These are phyloP conservation scores for Patella vulgata DNA, from an alignment of 1,140 invertebrate genomes.

Conservation along the genomic window DNA sequence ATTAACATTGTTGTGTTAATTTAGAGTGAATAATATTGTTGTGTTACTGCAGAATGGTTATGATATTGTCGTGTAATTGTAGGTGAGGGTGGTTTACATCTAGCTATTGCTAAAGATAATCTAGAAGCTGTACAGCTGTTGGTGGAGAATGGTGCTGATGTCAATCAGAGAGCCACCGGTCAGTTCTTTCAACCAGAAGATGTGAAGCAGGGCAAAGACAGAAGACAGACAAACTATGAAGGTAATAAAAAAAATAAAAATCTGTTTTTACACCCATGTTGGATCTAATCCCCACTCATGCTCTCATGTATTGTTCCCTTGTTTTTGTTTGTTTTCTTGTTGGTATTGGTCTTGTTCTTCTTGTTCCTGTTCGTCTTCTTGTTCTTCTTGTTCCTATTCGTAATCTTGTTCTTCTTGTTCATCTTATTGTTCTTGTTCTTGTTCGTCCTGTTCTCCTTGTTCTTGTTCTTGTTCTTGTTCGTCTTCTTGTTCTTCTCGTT, in stretches of 20 bases:
- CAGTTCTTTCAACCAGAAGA: constrained; percentile 85
- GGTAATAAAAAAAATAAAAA: constrained; percentile 50
- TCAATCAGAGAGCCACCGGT: constrained; percentile 92
- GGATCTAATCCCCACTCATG: not conserved
- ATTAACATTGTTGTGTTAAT: too few relatives aligned
- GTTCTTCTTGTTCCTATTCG: too few relatives aligned
- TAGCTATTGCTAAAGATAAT: constrained; percentile 96
- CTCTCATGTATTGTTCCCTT: not conserved
- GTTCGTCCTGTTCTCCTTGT: not conserved
- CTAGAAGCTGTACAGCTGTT: constrained; percentile 94
- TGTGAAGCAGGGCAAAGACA: constrained; percentile 75
- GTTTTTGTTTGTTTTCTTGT: not conserved
- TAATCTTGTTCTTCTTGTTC: too few relatives aligned
- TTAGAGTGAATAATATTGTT: too few relatives aligned
- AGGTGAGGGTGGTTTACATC: constrained; percentile 91
- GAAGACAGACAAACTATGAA: constrained; percentile 90
- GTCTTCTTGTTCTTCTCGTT: too few relatives aligned
- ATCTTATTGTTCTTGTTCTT: too few relatives aligned
- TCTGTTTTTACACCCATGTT: not conserved
- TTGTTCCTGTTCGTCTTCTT: too few relatives aligned
- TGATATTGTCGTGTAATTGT: too few relatives aligned
- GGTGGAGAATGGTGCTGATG: constrained; percentile 88
- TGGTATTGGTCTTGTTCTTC: not conserved
- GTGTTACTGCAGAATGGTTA: too few relatives aligned
- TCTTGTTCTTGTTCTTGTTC: not conserved